Evolutionary conservation across 1,140 invertebrate species (phyloP).

Genomic region (Geopemphigus sp.): DNA sequence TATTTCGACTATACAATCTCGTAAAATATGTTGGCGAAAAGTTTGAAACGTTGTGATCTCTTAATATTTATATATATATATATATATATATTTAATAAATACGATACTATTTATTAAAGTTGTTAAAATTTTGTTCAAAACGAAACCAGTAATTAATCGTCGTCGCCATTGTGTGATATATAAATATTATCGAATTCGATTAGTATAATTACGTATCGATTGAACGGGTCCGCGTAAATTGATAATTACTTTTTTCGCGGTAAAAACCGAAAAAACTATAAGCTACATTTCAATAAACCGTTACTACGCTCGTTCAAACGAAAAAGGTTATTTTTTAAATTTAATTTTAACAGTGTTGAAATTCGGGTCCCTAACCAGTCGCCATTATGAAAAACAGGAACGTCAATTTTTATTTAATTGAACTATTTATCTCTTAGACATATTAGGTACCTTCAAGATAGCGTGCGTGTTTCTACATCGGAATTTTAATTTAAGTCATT

Average conservation of each 20-base stretch:
- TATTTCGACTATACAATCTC: no score
- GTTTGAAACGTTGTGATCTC: no score
- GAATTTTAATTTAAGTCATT: conserved; percentile 22
- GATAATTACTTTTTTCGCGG: neutral
- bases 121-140: no score
- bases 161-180: no score
- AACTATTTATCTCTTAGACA: conserved; percentile 23
- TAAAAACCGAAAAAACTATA: neutral
- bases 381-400: neutral
- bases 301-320: neutral
- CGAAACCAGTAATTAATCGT: no score
- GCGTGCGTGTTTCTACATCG: neutral
- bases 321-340: neutral
- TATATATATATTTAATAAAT: no score
- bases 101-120: no score
- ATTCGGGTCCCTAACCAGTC: neutral
- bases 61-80: no score
- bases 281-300: neutral
- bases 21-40: no score
- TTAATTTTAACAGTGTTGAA: neutral
- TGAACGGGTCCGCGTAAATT: neutral
- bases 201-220: neutral
- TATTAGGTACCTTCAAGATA: conserved; percentile 13
- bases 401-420: conserved; percentile 26
- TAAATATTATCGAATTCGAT: no score